A percentile compares a stretch with the other conserved stretches of the same genome.
These are phyloP conservation scores for Budorcas taxicolor DNA, from an alignment of 2,113 vertebrate species.

Conservation along the genomic window DNA sequence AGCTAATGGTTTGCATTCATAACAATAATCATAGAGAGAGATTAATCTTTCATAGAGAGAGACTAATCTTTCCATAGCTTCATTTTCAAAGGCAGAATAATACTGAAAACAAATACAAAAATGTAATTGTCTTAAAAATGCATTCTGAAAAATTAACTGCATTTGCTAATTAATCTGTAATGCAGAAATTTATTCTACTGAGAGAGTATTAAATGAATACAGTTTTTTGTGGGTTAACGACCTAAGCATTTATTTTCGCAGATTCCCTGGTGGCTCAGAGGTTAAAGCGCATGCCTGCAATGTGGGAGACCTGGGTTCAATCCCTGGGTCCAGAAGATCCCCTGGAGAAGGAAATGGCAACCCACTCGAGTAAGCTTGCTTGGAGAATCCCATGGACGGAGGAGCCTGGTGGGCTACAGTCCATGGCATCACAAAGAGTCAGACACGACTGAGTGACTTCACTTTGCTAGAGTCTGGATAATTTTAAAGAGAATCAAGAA, in stretches of 20 bases:
- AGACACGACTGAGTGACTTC: too few relatives aligned
- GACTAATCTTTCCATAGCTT: slow-evolving; percentile 35
- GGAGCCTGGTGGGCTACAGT: too few relatives aligned
- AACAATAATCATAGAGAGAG: slow-evolving; percentile 23
- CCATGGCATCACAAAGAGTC: too few relatives aligned
- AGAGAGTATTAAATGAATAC: slow-evolving; percentile 41
- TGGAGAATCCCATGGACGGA: too few relatives aligned
- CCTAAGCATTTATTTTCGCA: background rate
- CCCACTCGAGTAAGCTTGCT: too few relatives aligned
- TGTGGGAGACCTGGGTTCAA: too few relatives aligned
- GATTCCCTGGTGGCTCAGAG: background rate
- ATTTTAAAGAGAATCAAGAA: background rate
- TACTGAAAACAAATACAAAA: slow-evolving; percentile 48
- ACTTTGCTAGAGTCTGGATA: background rate
- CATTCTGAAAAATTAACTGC: slow-evolving; percentile 47
- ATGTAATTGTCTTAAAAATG: slow-evolving; percentile 64
- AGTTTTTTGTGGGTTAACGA: background rate
- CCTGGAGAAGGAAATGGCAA: too few relatives aligned
- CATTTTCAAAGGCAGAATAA: slow-evolving; percentile 47
- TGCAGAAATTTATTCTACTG: slow-evolving; percentile 1
- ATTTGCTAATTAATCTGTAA: slow-evolving; percentile 44
- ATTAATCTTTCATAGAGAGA: slow-evolving; percentile 47
- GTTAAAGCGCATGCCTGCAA: too few relatives aligned
- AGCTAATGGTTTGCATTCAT: slow-evolving; percentile 41
- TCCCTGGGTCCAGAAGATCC: too few relatives aligned